Evolutionary conservation across 2,888 invertebrate genomes (phyloP), one percentile per base, ranked within the genome.

Genomic region (Pherbina coryleti): DNA sequence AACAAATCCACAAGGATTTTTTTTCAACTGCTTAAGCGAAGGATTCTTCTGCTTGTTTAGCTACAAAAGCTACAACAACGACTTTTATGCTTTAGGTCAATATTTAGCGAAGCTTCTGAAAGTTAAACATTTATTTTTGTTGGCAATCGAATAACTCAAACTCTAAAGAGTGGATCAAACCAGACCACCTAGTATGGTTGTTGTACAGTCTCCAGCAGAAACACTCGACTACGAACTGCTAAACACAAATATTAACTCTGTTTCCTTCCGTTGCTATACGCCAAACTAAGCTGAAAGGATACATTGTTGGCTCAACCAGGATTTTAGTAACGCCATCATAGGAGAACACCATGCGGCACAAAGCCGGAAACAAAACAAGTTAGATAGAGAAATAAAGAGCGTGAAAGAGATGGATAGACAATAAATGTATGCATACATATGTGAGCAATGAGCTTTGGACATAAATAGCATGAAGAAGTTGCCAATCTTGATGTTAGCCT

Each of bases 31-130:
- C 44, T 44, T 44, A 11, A 14, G 44, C 34, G 19, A 28, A 19
- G 25, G 19, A 28, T 34, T 66, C 34, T 34, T 66, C 34, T 34
- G 64, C 64, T 34, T 34, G 34, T 66, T 66, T 66, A 66, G 37
- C 44, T 19, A 19, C 44, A 22, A 67, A 34, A 34, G 37, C 67
- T 62, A n/a, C 60, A n/a, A 53, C 74, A 74, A n/a, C 49, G 44
- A 31, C 44, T 74, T 74, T 72, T 25, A 75, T 75, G 51, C 75
- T 75, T 67, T 55, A 25, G 55, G 75, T 75, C 75, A 75, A 75
- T 75, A 75, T 75, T 75, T 75, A 55, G 37, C 34, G 55, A 25
- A 66, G 75, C 66, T 44, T 67, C 34, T 37, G 37, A n/a, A 62
- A 66, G 51, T 51, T 17, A 75, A 75, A 75, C 66, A 75, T 75